phyloP scores from a whole-genome alignment of 2,888 invertebrate genomes.

The Lasioglossum calceatum region DNA sequence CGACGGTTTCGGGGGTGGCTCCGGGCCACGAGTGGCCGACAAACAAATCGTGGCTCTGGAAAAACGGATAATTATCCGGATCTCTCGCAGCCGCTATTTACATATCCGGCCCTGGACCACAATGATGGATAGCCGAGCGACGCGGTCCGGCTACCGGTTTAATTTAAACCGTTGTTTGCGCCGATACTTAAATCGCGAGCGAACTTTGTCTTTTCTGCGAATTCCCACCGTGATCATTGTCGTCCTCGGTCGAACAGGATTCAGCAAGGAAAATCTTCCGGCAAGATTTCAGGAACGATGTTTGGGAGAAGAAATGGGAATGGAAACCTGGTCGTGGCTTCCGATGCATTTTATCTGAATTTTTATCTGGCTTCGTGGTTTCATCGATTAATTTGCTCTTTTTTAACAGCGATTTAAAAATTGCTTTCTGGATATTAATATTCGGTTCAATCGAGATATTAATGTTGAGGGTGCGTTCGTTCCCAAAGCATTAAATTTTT shows the following conservation, averaged over 20 bases:
- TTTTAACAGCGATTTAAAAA: neutral
- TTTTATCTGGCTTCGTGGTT: neutral
- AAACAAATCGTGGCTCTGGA: constrained; percentile 70
- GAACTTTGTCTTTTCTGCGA: constrained; percentile 53
- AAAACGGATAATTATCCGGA: constrained; percentile 76
- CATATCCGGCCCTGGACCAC: constrained; percentile 64
- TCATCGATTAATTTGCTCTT: neutral
- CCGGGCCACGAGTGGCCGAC: constrained; percentile 71
- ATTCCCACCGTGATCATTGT: neutral
- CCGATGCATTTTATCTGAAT: neutral
- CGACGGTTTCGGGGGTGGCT: constrained; percentile 14
- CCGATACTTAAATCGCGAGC: constrained; percentile 72
- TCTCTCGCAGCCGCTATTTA: constrained; percentile 65
- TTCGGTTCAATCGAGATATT: neutral
- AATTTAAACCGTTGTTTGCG: constrained; percentile 81
- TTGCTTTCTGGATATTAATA: neutral
- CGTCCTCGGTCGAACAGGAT: neutral
- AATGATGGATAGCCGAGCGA: constrained; percentile 13
- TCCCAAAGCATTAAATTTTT: neutral
- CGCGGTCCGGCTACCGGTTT: constrained; percentile 39
- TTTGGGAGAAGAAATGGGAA: neutral
- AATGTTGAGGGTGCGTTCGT: neutral
- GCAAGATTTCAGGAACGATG: constrained; percentile 2
- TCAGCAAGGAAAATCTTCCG: neutral
- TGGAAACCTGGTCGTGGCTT: neutral